Percentiles rank a stretch among this genome's conserved stretches.
These are phyloP conservation scores for Philhelius pedissequus DNA, from an alignment of 2,888 invertebrate genomes.

Conservation along the genomic window DNA sequence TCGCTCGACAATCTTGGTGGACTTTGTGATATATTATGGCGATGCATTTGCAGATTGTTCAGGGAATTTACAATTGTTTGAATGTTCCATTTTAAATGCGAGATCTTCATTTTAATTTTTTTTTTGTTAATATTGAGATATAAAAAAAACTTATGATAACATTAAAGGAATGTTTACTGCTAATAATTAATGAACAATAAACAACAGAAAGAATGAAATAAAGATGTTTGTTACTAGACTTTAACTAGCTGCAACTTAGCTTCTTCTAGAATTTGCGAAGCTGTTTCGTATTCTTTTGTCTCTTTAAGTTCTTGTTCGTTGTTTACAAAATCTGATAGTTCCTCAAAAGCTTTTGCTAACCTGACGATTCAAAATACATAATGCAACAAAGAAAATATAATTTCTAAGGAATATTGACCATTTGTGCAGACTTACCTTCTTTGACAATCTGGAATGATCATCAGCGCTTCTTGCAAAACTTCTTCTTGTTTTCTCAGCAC, in stretches of 20 bases:
- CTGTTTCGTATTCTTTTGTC: slow-evolving; percentile 85
- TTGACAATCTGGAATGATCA: slow-evolving; percentile 96
- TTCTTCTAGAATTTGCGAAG: slow-evolving; percentile 84
- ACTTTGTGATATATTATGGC: slow-evolving; percentile 19
- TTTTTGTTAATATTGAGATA: slow-evolving; percentile 6
- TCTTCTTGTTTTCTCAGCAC: slow-evolving; percentile 91
- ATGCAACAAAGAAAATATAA: not conserved
- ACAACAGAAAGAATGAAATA: not conserved
- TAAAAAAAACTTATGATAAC: slow-evolving; percentile 1
- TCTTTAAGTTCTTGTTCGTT: slow-evolving; percentile 89
- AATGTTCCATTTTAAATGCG: slow-evolving; percentile 42
- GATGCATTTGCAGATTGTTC: slow-evolving; percentile 18
- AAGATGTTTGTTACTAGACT: slow-evolving; percentile 13
- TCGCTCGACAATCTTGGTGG: not conserved
- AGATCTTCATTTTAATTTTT: slow-evolving; percentile 57
- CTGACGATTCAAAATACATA: slow-evolving; percentile 76
- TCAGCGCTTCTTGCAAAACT: slow-evolving; percentile 91
- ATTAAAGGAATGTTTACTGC: slow-evolving; percentile 20
- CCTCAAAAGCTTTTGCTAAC: slow-evolving; percentile 86
- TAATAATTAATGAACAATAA: slow-evolving; percentile 6
- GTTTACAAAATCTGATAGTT: slow-evolving; percentile 86
- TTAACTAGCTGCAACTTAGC: slow-evolving; percentile 79
- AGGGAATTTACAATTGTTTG: slow-evolving; percentile 38
- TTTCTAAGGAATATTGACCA: not conserved
- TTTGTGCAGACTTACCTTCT: slow-evolving; percentile 80